These are phyloP conservation scores for Melipona quadrifasciata DNA, from an alignment of 1,140 invertebrate species.

Conservation along the genomic window DNA sequence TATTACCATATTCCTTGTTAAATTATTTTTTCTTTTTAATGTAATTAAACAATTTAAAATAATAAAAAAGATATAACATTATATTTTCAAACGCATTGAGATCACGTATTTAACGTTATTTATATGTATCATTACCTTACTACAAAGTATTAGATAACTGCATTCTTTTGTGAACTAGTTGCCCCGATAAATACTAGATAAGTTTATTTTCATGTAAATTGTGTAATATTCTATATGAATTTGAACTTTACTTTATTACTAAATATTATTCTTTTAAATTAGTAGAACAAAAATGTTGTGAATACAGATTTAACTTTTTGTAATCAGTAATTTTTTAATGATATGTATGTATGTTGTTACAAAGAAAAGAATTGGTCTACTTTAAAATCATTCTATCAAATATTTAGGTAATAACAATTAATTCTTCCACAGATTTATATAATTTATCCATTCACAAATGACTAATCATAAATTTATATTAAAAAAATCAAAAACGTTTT, in stretches of 20 bases:
- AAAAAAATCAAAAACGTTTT: not conserved
- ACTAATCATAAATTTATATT: not conserved
- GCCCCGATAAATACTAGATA: not conserved
- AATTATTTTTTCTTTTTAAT: not conserved
- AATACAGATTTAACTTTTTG: not conserved
- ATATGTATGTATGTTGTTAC: not conserved
- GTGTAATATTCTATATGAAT: conserved; percentile 6
- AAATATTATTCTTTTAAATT: conserved; percentile 20
- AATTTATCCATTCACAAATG: not conserved
- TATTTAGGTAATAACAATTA: not conserved
- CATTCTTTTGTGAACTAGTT: not conserved
- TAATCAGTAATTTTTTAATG: too few species aligned
- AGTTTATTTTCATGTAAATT: conserved; percentile 3
- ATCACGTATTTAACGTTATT: too few species aligned
- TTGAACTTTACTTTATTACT: conserved; percentile 35
- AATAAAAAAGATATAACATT: not conserved
- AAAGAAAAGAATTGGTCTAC: not conserved
- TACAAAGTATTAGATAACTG: not conserved
- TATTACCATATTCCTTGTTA: conserved; percentile 11
- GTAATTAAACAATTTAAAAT: not conserved
- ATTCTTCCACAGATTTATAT: not conserved
- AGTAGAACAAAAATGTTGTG: conserved; percentile 28
- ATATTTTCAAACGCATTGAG: not conserved
- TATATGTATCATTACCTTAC: not conserved
- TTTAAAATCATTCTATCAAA: not conserved